These are phyloP conservation scores for Okamejei kenojei DNA, from an alignment of 2,797 vertebrate genomes.

Conservation along the genomic window DNA sequence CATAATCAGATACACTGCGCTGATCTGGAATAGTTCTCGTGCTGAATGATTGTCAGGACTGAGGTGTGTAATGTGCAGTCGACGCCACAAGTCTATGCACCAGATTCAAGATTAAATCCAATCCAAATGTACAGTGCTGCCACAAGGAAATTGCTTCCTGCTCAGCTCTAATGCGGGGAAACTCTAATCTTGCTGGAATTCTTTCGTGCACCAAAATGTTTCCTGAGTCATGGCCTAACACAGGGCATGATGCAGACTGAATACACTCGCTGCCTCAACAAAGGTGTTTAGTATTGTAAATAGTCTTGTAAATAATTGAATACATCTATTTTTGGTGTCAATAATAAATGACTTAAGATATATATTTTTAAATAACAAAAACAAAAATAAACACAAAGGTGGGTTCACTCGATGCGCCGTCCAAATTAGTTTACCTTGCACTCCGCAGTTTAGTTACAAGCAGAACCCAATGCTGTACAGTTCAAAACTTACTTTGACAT, in stretches of 20 bases:
- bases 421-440: no score
- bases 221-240: neutral
- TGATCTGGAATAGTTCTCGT: conserved; percentile 1
- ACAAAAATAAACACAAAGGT: no score
- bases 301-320: no score
- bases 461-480: no score
- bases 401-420: no score
- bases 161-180: neutral
- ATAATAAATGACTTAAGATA: no score
- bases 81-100: conserved; percentile 16
- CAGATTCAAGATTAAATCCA: conserved; percentile 31
- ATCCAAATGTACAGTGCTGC: conserved; percentile 1
- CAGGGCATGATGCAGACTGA: neutral
- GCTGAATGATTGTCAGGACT: neutral
- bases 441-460: no score
- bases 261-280: no score
- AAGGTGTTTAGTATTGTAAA: no score
- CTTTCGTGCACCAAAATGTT: neutral
- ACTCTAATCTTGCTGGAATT: neutral
- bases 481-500: no score
- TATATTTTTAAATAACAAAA: no score
- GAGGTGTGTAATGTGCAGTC: neutral
- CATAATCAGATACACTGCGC: conserved; percentile 7
- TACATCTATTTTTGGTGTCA: no score
- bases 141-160: neutral